Percentiles rank a stretch among this genome's conserved stretches.
These are phyloP conservation scores for Drosophila kanekoi DNA, from an alignment of 2,888 invertebrate genomes.

Conservation along the genomic window DNA sequence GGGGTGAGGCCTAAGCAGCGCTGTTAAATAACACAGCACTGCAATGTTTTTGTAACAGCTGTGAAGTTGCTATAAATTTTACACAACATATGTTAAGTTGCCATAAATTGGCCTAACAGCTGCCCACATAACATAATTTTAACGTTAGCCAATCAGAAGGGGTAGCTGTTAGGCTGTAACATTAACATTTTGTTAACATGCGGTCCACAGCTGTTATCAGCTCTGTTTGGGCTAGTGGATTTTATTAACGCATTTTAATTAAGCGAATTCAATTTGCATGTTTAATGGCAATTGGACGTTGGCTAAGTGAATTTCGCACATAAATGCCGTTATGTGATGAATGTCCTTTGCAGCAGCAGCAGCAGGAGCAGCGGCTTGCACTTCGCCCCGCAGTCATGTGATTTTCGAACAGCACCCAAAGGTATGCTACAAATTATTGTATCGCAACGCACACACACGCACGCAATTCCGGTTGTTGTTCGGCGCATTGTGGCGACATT, in stretches of 20 bases:
- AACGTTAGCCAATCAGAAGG: constrained; percentile 8
- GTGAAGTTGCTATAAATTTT: constrained; percentile 16
- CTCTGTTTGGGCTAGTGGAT: constrained; percentile 17
- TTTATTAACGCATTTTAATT: constrained; percentile 45
- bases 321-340: constrained; percentile 29
- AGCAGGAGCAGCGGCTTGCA: background rate
- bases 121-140: background rate
- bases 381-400: constrained; percentile 37
- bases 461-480: constrained; percentile 22
- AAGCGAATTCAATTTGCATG: constrained; percentile 56
- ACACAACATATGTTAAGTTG: constrained; percentile 16
- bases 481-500: constrained; percentile 54
- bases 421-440: constrained; percentile 62
- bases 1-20: constrained; percentile 10
- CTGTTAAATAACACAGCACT: constrained; percentile 6
- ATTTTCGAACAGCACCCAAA: constrained; percentile 58
- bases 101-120: constrained; percentile 25
- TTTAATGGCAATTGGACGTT: constrained; percentile 47
- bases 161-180: background rate
- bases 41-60: constrained; percentile 1
- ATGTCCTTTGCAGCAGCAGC: constrained; percentile 16
- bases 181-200: background rate
- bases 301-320: constrained; percentile 51
- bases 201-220: background rate
- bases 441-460: constrained; percentile 29